Evolutionary conservation across 2,113 vertebrate genomes (phyloP).

Genomic region (Phalacrocorax brasilianus): DNA sequence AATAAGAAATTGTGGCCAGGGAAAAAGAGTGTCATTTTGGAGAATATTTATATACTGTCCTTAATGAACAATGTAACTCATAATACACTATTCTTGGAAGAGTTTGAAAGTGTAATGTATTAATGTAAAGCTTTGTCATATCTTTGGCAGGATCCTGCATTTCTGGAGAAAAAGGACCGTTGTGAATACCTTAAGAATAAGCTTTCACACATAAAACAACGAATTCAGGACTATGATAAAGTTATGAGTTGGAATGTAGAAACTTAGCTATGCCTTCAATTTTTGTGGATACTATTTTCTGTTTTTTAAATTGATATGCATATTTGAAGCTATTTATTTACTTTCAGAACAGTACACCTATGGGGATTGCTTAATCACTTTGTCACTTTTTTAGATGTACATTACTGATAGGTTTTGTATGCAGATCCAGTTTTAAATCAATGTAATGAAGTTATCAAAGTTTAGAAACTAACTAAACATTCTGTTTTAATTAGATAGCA

Average conservation of each 20-base stretch:
- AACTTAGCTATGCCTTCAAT: slow-evolving; percentile 43
- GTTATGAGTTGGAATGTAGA: slow-evolving; percentile 90
- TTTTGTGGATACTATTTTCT: not conserved
- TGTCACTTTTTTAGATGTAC: not conserved
- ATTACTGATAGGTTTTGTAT: not conserved
- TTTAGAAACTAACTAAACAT: not conserved
- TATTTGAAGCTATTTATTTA: slow-evolving; percentile 71
- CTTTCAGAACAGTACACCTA: not conserved
- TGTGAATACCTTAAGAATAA: slow-evolving; percentile 97
- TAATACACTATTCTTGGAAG: not conserved
- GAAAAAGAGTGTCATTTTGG: not conserved
- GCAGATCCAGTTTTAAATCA: not conserved
- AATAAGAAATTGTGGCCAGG: not conserved
- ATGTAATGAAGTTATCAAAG: not conserved
- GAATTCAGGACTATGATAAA: slow-evolving; percentile 94
- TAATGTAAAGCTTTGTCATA: not conserved
- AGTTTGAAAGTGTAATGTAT: not conserved
- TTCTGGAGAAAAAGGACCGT: slow-evolving; percentile 90
- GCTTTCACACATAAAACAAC: slow-evolving; percentile 94
- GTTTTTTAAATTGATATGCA: not conserved
- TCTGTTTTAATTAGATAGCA: not conserved
- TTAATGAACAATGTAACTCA: not conserved
- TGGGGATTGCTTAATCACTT: slow-evolving; percentile 13
- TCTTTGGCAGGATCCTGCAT: slow-evolving; percentile 86
- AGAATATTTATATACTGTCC: not conserved